A percentile compares a stretch with the other conserved stretches of the same genome.
These are phyloP conservation scores for Amblyjoppa proteus DNA, from an alignment of 2,888 invertebrate genomes.

Conservation along the genomic window DNA sequence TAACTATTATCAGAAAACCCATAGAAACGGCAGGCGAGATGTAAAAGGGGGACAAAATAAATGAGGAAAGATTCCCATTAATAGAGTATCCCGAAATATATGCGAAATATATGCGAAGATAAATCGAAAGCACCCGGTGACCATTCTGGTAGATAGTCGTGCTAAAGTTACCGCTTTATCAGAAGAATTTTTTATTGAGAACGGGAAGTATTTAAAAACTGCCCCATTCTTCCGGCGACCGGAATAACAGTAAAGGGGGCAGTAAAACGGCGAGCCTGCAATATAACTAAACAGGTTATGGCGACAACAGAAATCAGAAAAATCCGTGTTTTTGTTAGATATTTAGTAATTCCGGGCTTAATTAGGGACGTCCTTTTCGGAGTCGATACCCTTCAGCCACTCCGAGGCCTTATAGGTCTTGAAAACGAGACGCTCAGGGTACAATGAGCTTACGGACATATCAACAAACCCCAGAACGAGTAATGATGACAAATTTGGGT, in stretches of 20 bases:
- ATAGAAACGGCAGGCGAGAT: too few species aligned
- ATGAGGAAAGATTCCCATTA: neutral
- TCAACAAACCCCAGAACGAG: too few species aligned
- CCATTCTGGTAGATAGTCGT: neutral
- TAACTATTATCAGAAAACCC: too few species aligned
- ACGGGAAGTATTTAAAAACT: neutral
- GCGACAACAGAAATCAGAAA: neutral
- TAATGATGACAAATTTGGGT: too few species aligned
- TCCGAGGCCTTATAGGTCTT: too few species aligned
- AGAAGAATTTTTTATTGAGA: neutral
- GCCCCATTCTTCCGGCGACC: neutral
- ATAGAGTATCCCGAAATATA: neutral
- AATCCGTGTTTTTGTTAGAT: neutral
- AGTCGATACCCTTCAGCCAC: neutral
- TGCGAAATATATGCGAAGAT: too few species aligned
- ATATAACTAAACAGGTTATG: neutral
- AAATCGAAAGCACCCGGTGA: neutral
- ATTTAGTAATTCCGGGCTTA: neutral
- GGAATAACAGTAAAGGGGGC: neutral
- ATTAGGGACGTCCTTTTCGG: slow-evolving; percentile 24
- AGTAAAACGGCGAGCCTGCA: neutral
- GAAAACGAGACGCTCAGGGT: too few species aligned
- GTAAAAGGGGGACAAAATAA: neutral
- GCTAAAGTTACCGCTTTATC: neutral
- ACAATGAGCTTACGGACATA: neutral